Base-by-base conservation (phyloP, 35 echinoderm and acorn worm species). In the Acanthaster planci region DNA sequence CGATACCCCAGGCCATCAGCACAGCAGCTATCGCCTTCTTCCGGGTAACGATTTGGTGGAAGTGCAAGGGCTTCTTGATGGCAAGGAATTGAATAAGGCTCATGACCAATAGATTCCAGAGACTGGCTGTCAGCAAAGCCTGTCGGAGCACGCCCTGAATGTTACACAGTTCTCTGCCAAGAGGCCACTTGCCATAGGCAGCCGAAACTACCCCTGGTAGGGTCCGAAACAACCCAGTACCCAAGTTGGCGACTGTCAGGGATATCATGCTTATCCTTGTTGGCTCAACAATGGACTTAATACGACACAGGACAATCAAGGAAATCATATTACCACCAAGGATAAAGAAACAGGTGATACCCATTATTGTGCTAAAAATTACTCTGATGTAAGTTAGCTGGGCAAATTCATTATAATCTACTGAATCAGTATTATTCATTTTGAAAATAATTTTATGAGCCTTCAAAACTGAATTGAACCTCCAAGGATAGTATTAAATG, bases 181-280 rank as follows among this genome's bases (percentile, higher is more conserved):
- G 29, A 31, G 60, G 60, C 60, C 29, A 72, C 14, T 29, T 21
- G 14, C 64, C 64, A 19, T 27, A 27, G 2, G 64, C 30, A 14
- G 64, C 64, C 23, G 0, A 14, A 34, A 72, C 2, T 7, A 72
- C 34, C 2, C 64, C 64, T 14, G 64, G 64, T 3, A 29, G 23
- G 64, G 19, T 34, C 14, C 26, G 26, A 72, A 72, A 72, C 23
- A 72, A n/a, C 23, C 64, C 64, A 12, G 34, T 26, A 29, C 64
- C 18, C 64, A 72, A 72, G 64, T 72, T 72, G 2, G 64, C 64
- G 34, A 72, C 14, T 8, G 64, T 34, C 23, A 72, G 14, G 2
- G 64, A 72, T 72, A 72, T 72, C 64, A 72, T 72, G 64, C 64
- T 72, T 7, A 72, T 72, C 29, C 34, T 26, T 29, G 64, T 34